Evolutionary conservation across 2,888 invertebrate genomes (phyloP).

Genomic region (Brachyptera putata): DNA sequence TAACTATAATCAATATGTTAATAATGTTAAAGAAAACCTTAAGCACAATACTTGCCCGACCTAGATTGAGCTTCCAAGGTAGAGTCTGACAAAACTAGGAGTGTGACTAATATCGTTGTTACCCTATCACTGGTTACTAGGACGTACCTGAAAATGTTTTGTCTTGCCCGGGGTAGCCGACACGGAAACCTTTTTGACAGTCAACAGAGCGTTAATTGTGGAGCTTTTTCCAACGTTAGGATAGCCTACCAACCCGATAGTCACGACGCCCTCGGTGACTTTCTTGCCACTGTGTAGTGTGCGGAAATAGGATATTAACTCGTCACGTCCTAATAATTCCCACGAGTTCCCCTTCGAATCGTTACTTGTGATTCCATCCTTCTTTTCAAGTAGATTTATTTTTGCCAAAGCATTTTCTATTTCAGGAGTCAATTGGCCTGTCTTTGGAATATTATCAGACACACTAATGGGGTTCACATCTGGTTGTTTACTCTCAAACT

Average conservation of each 20-base stretch:
- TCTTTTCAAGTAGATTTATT: neutral
- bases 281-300: slow-evolving; percentile 52
- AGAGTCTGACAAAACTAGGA: too few species aligned
- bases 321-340: slow-evolving; percentile 60
- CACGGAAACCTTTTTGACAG: slow-evolving; percentile 74
- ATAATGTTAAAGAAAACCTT: too few species aligned
- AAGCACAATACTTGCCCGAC: too few species aligned
- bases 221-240: slow-evolving; percentile 99
- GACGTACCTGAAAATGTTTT: slow-evolving; percentile 79
- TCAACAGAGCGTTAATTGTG: slow-evolving; percentile 90
- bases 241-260: slow-evolving; percentile 95
- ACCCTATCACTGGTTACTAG: too few species aligned
- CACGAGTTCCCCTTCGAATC: slow-evolving; percentile 48
- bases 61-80: too few species aligned
- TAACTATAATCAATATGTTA: too few species aligned
- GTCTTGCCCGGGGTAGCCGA: slow-evolving; percentile 99
- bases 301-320: slow-evolving; percentile 68
- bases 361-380: too few species aligned
- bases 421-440: too few species aligned
- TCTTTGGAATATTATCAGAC: too few species aligned
- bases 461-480: too few species aligned
- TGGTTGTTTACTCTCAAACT: neutral
- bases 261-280: slow-evolving; percentile 55
- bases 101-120: too few species aligned
- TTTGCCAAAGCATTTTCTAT: neutral